Percentiles rank a stretch among this genome's conserved stretches.
phyloP scores from a whole-genome alignment of 1,140 invertebrate genomes.

The Ephestia elutella region DNA sequence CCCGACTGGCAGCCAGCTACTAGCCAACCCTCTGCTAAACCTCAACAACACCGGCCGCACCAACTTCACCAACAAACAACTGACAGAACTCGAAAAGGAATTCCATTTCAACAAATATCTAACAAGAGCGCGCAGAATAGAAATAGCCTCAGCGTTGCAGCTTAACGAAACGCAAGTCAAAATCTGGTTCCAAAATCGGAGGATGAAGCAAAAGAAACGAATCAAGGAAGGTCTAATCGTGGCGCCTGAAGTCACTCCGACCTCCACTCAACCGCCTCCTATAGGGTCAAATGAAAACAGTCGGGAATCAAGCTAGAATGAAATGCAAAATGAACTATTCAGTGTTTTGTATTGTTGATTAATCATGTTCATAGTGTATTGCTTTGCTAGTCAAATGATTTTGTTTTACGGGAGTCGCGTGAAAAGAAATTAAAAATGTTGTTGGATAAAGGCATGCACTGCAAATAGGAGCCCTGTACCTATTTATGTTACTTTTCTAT shows the following conservation, averaged over 20 bases:
- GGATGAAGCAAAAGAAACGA: conserved; percentile 96
- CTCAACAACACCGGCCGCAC: conserved; percentile 92
- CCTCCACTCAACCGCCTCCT: conserved; percentile 44
- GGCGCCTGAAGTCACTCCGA: conserved; percentile 56
- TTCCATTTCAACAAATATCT: conserved; percentile 99
- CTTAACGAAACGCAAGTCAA: conserved; percentile 97
- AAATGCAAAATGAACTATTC: conserved; percentile 11
- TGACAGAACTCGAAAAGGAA: conserved; percentile 99
- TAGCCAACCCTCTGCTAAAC: conserved; percentile 73
- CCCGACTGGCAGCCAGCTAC: conserved; percentile 54
- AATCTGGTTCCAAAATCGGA: conserved; percentile 94
- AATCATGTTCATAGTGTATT: neutral
- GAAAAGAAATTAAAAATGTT: no score
- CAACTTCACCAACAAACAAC: conserved; percentile 99
- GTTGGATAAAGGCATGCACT: no score
- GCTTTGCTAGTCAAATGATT: neutral
- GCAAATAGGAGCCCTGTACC: no score
- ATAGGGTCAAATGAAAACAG: conserved; percentile 77
- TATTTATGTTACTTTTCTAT: no score
- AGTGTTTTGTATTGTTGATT: conserved; percentile 7
- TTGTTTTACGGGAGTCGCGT: neutral
- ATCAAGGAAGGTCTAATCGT: conserved; percentile 90
- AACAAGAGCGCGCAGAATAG: conserved; percentile 95
- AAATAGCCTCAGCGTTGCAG: conserved; percentile 96
- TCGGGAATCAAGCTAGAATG: conserved; percentile 75